Base-by-base conservation (phyloP, 2,113 vertebrate genomes). In the Saguinus midas region DNA sequence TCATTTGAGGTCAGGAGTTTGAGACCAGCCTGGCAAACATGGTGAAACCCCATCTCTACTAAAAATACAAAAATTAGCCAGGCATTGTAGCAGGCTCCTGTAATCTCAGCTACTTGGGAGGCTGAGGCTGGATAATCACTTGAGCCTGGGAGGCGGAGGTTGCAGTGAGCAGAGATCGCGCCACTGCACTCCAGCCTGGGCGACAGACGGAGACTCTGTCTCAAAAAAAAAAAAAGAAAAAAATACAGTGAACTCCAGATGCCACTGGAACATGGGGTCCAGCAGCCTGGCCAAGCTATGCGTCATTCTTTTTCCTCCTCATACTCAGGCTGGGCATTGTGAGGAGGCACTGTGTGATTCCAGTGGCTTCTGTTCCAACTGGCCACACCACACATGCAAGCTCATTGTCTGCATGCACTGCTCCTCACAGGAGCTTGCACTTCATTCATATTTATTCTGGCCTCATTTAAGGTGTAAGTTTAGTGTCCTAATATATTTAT, bases 351-450 rank as follows among this genome's bases (percentile, higher is more conserved):
- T 70, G 29, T 58, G 61, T 32, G 68, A 86, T 43, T 86, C 85
- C 68, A 83, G 93, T 84, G 84, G 55, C 73, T 90, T 94, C 45
- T 92, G 61, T 86, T 83, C 80, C 7, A 61, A 16, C 75, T 43
- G 75, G 89, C 27, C 61, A 64, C 61, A 32, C 90, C 87, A 75
- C 70, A 92, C 29, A 4, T 70, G 29, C n/a, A 52, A 95, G 75
- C 48, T 86, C 50, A 25, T 55, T 35, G 66, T 96, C 66, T 96
- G 97, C 96, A 98, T 95, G 96, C 93, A 79, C 45, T 93, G 58
- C 87, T 82, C 52, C 83, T 96, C 96, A 80, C 61, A 87, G 96
- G 97, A 88, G 87, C 72, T 79, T 52, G 83, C 64, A 14, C 68
- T 96, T 94, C 50, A 52, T 91, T 84, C 93, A 50, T 68, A 70